A percentile compares a stretch with the other conserved stretches of the same genome.
phyloP scores from a whole-genome alignment of 1,140 invertebrate species.

The Wasmannia auropunctata region DNA sequence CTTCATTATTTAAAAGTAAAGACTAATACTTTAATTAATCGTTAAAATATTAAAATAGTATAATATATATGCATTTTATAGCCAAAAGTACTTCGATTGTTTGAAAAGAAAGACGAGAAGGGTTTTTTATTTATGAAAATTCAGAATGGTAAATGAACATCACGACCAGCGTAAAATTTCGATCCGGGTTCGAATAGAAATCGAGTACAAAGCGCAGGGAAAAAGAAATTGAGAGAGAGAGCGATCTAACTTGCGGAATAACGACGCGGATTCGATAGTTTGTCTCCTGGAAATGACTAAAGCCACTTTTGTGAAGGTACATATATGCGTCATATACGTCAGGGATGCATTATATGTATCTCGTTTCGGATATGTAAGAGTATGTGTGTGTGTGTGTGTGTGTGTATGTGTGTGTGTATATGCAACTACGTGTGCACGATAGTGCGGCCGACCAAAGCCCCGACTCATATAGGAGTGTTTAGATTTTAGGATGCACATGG shows the following conservation, averaged over 20 bases:
- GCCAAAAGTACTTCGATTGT: not conserved
- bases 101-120: not conserved
- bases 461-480: conserved; percentile 71
- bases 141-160: not conserved
- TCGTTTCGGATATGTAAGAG: not conserved
- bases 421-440: not conserved
- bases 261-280: not conserved
- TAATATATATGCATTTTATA: not conserved
- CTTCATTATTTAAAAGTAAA: not conserved
- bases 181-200: not conserved
- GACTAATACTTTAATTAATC: not conserved
- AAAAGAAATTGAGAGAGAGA: conserved; percentile 6
- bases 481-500: conserved; percentile 76
- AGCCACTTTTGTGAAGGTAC: not conserved
- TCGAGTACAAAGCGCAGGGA: not conserved
- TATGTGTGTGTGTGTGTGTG: not conserved
- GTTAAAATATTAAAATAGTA: not conserved
- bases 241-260: not conserved
- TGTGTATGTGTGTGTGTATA: not conserved
- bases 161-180: not conserved
- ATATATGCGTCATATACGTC: not conserved
- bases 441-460: conserved; percentile 57
- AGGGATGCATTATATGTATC: conserved; percentile 18
- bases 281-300: conserved; percentile 15
- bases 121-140: not conserved